phyloP scores from a whole-genome alignment of 2,888 invertebrate species.

The Tanypteryx hageni region DNA sequence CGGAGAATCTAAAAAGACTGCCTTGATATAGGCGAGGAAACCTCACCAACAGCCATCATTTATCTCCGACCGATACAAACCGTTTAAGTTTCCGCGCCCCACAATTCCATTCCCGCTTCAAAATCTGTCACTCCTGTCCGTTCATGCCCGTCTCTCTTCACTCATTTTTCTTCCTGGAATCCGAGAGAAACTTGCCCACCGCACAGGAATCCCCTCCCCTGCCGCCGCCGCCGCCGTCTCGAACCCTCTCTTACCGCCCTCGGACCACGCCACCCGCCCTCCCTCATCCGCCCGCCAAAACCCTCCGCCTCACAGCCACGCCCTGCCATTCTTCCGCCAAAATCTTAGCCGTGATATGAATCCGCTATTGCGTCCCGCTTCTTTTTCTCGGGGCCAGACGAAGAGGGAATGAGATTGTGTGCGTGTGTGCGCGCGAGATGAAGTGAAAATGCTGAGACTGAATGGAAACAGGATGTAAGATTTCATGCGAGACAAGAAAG shows the following conservation, averaged over 20 bases:
- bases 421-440: too few species aligned
- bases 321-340: background rate
- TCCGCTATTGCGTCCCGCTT: background rate
- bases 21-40: too few species aligned
- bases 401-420: too few species aligned
- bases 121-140: background rate
- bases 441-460: too few species aligned
- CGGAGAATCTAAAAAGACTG: too few species aligned
- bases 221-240: background rate
- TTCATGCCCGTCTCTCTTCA: background rate
- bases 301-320: background rate
- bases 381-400: background rate
- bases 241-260: background rate
- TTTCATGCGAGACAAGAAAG: background rate
- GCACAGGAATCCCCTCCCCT: background rate
- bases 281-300: background rate
- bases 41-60: too few species aligned
- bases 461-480: background rate
- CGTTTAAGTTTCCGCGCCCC: too few species aligned
- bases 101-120: too few species aligned
- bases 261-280: background rate
- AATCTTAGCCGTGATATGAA: slow-evolving; percentile 32
- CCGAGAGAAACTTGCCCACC: background rate
- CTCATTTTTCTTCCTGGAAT: too few species aligned
- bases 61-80: too few species aligned